Conservation (phyloP, 2,113 vertebrate species). For the Periophthalmus modestus region DNA sequence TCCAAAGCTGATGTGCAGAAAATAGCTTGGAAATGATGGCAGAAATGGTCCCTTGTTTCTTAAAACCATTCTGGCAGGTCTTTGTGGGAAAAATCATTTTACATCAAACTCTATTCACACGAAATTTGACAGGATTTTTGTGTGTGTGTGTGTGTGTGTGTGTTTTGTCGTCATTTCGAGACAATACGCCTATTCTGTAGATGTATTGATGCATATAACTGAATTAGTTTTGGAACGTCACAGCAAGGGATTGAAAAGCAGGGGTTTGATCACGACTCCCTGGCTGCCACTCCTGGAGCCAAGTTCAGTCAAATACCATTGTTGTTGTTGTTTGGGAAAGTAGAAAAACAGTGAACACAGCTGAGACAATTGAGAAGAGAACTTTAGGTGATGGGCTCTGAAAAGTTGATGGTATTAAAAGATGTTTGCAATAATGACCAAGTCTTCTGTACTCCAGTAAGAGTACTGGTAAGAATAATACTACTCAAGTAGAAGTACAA, state of each 20-base stretch:
- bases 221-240: constrained; percentile 65
- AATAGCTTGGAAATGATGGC: constrained; percentile 43
- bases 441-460: background rate
- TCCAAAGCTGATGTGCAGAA: constrained; percentile 26
- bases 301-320: constrained; percentile 48
- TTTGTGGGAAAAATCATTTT: constrained; percentile 42
- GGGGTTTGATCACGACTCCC: constrained; percentile 55
- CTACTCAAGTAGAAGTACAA: too few relatives aligned
- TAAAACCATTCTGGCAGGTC: constrained; percentile 42
- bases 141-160: too few relatives aligned
- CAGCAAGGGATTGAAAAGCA: constrained; percentile 58
- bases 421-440: background rate
- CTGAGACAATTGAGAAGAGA: constrained; percentile 8
- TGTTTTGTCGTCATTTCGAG: constrained; percentile 54
- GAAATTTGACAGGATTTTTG: constrained; percentile 56
- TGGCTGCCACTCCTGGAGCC: constrained; percentile 39
- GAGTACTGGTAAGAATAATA: background rate
- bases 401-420: constrained; percentile 14
- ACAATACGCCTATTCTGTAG: constrained; percentile 70
- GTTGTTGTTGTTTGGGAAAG: constrained; percentile 34
- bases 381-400: constrained; percentile 18
- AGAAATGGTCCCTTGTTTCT: constrained; percentile 35
- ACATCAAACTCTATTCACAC: constrained; percentile 58
- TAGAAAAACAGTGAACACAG: constrained; percentile 35
- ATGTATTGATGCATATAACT: constrained; percentile 72